phyloP scores from a whole-genome alignment of 2,888 invertebrate genomes.

The Athalia rosae region DNA sequence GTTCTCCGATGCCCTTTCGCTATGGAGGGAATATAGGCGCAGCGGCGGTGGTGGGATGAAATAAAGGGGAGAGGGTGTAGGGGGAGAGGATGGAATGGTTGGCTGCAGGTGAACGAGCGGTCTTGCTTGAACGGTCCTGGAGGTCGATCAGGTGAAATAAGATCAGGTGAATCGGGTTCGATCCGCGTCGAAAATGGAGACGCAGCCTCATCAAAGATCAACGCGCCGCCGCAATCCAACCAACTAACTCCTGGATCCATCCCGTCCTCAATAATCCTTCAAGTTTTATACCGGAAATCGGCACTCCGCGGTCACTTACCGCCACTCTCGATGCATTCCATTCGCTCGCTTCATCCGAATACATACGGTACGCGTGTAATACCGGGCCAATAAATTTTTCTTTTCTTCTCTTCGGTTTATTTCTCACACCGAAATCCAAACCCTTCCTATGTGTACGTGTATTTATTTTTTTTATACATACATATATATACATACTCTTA shows the following conservation, averaged over 20 bases:
- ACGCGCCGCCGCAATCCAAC: constrained; percentile 21
- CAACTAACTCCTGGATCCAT: neutral
- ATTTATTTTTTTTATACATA: neutral
- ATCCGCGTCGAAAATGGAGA: constrained; percentile 45
- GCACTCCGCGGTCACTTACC: constrained; percentile 22
- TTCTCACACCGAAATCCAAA: constrained; percentile 5
- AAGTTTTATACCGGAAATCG: constrained; percentile 29
- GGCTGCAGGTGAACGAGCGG: constrained; percentile 45
- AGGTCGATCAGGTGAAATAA: constrained; percentile 45
- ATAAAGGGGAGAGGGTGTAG: constrained; percentile 1
- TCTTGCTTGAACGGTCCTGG: constrained; percentile 44
- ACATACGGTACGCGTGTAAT: constrained; percentile 11
- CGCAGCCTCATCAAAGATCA: constrained; percentile 45
- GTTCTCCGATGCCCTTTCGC: constrained; percentile 38
- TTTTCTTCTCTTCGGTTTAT: neutral
- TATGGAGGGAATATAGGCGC: constrained; percentile 32
- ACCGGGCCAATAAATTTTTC: constrained; percentile 33
- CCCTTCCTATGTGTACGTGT: neutral
- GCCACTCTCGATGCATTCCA: neutral
- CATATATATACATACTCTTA: neutral
- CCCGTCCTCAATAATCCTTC: neutral
- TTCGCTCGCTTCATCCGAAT: constrained; percentile 16
- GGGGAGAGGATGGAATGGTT: constrained; percentile 11
- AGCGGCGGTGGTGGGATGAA: constrained; percentile 35
- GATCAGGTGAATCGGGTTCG: constrained; percentile 46